These are phyloP conservation scores for Drosophila lacteicornis DNA, from an alignment of 1,140 invertebrate species.

Conservation along the genomic window DNA sequence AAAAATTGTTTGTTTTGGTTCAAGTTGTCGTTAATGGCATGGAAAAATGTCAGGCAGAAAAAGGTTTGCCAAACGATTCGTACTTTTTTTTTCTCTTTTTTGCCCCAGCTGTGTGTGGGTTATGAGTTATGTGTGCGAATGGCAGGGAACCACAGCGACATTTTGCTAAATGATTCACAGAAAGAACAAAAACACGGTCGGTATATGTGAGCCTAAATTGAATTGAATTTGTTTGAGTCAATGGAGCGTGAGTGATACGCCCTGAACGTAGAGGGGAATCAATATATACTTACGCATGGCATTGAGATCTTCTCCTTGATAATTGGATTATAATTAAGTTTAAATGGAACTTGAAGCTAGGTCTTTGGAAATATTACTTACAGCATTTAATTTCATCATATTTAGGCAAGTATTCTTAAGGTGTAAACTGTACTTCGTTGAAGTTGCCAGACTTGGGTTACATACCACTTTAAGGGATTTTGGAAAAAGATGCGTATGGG, in stretches of 20 bases:
- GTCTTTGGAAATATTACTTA: neutral
- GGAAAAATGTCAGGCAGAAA: conserved; percentile 75
- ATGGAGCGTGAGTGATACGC: conserved; percentile 46
- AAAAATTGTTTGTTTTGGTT: conserved; percentile 61
- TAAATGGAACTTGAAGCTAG: neutral
- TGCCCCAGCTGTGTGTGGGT: conserved; percentile 24
- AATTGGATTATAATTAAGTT: conserved; percentile 14
- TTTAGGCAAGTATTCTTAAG: neutral
- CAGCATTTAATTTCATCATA: neutral
- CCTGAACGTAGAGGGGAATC: conserved; percentile 1
- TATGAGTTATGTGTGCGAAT: conserved; percentile 49
- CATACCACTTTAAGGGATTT: too few species aligned
- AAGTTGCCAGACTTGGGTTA: neutral
- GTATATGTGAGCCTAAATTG: conserved; percentile 24
- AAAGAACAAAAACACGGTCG: conserved; percentile 30
- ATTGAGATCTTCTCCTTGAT: neutral
- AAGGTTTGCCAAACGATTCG: conserved; percentile 55
- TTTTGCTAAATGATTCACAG: conserved; percentile 56
- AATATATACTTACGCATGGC: conserved; percentile 7
- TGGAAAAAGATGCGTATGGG: too few species aligned
- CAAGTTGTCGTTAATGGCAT: conserved; percentile 73
- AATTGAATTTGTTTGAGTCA: conserved; percentile 49
- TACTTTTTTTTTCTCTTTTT: conserved; percentile 24
- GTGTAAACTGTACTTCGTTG: neutral
- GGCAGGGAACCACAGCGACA: conserved; percentile 35